Conservation (phyloP, 2,797 vertebrate species). For the Eupleurogrammus muticus region DNA sequence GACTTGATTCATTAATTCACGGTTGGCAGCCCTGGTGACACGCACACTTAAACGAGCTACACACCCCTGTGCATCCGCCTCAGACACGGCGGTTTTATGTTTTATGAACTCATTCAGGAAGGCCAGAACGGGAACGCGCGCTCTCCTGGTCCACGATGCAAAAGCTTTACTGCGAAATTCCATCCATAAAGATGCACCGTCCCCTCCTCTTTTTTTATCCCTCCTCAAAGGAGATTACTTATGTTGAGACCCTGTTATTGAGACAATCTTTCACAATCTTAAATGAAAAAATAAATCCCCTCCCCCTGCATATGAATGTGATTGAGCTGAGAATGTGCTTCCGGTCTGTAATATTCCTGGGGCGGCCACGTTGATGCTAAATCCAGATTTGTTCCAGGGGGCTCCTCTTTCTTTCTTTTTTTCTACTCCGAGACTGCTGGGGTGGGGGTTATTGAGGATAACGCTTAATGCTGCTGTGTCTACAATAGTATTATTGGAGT, state of each 20-base stretch:
- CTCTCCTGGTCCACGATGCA: constrained; percentile 20
- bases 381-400: constrained; percentile 59
- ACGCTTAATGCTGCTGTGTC: constrained; percentile 49
- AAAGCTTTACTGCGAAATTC: constrained; percentile 31
- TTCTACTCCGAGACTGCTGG: constrained; percentile 42
- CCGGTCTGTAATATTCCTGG: constrained; percentile 46
- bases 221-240: constrained; percentile 45
- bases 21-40: constrained; percentile 67
- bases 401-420: constrained; percentile 17
- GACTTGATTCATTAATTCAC: constrained; percentile 79
- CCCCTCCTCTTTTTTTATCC: constrained; percentile 23
- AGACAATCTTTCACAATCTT: constrained; percentile 60
- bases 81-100: constrained; percentile 48
- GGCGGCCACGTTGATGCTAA: constrained; percentile 31
- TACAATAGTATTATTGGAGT: constrained; percentile 45
- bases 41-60: constrained; percentile 56
- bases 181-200: constrained; percentile 11
- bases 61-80: constrained; percentile 46
- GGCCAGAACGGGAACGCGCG: constrained; percentile 18
- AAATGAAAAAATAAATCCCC: constrained; percentile 70
- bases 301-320: constrained; percentile 45
- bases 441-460: constrained; percentile 32
- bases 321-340: constrained; percentile 47
- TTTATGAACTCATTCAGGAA: constrained; percentile 51
- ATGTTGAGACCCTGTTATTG: constrained; percentile 50